Evolutionary conservation across 2,888 invertebrate species (phyloP), one percentile per base, ranked within the genome.

Genomic region (Polydrusus pterygomalis): DNA sequence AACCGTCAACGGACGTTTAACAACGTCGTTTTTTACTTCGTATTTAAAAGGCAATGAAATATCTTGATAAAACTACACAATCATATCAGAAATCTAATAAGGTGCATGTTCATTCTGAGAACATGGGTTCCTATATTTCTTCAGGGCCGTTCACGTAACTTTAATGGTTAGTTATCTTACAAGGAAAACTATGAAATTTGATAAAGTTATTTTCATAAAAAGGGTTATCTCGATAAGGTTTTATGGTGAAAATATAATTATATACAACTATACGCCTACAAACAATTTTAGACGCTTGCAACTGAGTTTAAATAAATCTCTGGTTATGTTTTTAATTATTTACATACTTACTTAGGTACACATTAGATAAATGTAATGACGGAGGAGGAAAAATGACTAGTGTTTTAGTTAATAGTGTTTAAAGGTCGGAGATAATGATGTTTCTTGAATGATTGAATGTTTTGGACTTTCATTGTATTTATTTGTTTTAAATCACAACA

Each of bases 161-260:
- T 43, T 43, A n/a, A 43, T n/a, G 2, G 43, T 13, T 43, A 2
- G 43, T 43, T 43, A 13, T 43, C 43, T 43, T 43, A 43, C 13
- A 43, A 43, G 43, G 43, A 43, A 43, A 43, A 13, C 43, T 43
- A 43, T 43, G 43, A 43, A 43, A 43, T 43, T 43, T 43, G 43
- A 43, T 43, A 43, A 43, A 43, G 43, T n/a, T 43, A 43, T 43
- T 43, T 43, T 43, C 34, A 49, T 49, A 49, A 9, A 49, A 49
- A 15, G 15, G 49, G 13, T 49, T 49, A 49, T 17, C 49, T 49
- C 18, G 49, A 17, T 49, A 49, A 49, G n/a, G 17, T 49, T 49
- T 49, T 49, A 49, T 13, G 43, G n/a, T n/a, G 43, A 43, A 43
- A 43, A 34, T 34, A 34, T 34, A 34, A 34, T 34, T 34, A 2